Evolutionary conservation across 2,797 vertebrate genomes (phyloP).

Genomic region (Molossus molossus): DNA sequence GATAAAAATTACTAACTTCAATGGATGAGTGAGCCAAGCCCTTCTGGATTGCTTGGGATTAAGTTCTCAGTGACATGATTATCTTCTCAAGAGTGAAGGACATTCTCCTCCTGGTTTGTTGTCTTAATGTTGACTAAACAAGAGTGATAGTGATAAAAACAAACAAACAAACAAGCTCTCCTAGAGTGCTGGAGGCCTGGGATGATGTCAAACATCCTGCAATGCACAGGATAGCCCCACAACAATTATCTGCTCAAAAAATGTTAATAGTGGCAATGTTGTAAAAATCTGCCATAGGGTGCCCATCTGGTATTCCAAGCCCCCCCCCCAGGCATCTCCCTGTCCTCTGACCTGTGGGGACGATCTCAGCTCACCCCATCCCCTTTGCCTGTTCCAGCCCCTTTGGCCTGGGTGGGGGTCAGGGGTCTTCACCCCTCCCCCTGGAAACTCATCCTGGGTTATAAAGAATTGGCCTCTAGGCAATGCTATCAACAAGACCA

Average conservation of each 20-base stretch:
- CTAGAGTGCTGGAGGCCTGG: background rate
- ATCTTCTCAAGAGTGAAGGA: constrained; percentile 63
- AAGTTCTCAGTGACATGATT: constrained; percentile 65
- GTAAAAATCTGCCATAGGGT: background rate
- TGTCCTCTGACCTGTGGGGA: background rate
- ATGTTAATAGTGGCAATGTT: background rate
- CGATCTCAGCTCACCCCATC: background rate
- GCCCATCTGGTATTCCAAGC: background rate
- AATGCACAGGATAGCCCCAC: background rate
- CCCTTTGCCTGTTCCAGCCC: background rate
- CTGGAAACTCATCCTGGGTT: background rate
- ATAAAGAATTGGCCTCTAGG: background rate
- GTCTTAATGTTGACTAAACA: constrained; percentile 74
- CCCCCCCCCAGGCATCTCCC: background rate
- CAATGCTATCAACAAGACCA: background rate
- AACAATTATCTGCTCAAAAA: background rate
- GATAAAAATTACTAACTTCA: constrained; percentile 9
- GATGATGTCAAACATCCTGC: background rate
- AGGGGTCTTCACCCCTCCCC: background rate
- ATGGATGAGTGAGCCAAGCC: background rate
- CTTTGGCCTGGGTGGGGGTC: background rate
- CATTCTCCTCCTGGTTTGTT: constrained; percentile 59
- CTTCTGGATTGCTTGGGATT: constrained; percentile 50
- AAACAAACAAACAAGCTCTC: background rate
- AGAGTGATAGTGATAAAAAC: background rate